Percentiles rank a stretch among this genome's conserved stretches.
phyloP scores from a whole-genome alignment of 2,888 invertebrate species.

The Acrocera orbiculus region DNA sequence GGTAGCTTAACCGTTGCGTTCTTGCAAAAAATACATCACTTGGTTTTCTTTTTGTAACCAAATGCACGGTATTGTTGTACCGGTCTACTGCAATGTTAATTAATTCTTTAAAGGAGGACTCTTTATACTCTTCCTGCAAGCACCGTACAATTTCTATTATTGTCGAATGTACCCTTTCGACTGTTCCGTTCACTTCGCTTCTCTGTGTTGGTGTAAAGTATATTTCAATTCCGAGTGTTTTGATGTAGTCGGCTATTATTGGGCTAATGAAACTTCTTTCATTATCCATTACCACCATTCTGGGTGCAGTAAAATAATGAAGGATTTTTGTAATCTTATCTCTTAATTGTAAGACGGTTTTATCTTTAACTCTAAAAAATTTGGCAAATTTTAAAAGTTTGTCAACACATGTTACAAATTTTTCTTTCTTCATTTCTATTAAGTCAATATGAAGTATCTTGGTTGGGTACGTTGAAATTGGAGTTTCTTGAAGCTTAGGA shows the following conservation, averaged over 20 bases:
- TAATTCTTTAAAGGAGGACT: not conserved
- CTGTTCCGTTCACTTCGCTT: not conserved
- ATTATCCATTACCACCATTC: not conserved
- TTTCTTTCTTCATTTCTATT: no score
- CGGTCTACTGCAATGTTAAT: not conserved
- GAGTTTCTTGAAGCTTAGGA: not conserved
- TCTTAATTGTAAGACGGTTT: not conserved
- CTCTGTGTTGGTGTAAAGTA: not conserved
- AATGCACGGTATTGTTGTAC: not conserved
- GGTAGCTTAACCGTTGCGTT: no score
- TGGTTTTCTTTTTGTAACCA: not conserved
- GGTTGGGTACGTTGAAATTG: not conserved
- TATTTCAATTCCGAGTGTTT: not conserved
- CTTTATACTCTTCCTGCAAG: not conserved
- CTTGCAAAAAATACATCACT: not conserved
- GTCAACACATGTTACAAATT: not conserved
- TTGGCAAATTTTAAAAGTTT: conserved; percentile 3
- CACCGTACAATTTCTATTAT: not conserved
- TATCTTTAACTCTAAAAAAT: not conserved
- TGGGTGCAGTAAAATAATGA: not conserved
- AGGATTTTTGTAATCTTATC: not conserved
- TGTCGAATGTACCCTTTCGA: not conserved
- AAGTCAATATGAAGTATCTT: not conserved
- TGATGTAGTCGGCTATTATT: not conserved
- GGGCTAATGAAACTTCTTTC: conserved; percentile 1